Conservation (phyloP, 2,113 vertebrate genomes). For the Anolis carolinensis region DNA sequence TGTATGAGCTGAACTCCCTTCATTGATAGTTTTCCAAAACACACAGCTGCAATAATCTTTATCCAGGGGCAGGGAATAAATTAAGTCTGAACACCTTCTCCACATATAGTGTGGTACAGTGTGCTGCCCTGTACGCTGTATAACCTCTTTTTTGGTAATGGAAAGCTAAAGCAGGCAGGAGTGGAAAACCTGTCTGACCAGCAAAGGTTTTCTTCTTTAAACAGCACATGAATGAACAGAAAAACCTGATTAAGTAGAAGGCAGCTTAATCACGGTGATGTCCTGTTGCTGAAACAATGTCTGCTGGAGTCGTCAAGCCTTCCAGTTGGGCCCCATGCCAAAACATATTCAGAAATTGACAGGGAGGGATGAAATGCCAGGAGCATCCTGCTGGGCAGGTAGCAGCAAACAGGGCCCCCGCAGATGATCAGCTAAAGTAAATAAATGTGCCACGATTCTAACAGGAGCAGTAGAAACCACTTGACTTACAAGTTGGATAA, state of each 20-base stretch:
- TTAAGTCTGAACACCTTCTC: conserved; percentile 74
- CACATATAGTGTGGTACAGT: conserved; percentile 70
- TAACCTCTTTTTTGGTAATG: conserved; percentile 67
- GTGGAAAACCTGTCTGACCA: conserved; percentile 69
- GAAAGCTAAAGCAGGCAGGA: conserved; percentile 68
- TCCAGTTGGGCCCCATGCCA: conserved; percentile 54
- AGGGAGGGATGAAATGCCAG: conserved; percentile 53
- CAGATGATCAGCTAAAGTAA: conserved; percentile 37
- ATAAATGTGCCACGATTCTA: conserved; percentile 46
- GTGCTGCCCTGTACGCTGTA: conserved; percentile 64
- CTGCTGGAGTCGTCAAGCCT: conserved; percentile 53
- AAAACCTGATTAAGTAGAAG: conserved; percentile 58
- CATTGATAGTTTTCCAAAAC: conserved; percentile 77
- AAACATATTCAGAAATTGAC: conserved; percentile 60
- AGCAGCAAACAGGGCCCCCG: conserved; percentile 48
- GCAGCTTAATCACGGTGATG: conserved; percentile 51
- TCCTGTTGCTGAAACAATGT: conserved; percentile 58
- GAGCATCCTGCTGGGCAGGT: conserved; percentile 52
- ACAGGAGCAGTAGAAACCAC: conserved; percentile 56
- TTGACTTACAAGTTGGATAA: conserved; percentile 38
- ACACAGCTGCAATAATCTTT: conserved; percentile 78
- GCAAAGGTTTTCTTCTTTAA: conserved; percentile 66
- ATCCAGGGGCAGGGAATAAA: conserved; percentile 78
- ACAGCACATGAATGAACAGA: conserved; percentile 58
- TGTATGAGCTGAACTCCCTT: conserved; percentile 74